Evolutionary conservation across 2,113 vertebrate genomes (phyloP).

Genomic region (Lophochroa leadbeateri): DNA sequence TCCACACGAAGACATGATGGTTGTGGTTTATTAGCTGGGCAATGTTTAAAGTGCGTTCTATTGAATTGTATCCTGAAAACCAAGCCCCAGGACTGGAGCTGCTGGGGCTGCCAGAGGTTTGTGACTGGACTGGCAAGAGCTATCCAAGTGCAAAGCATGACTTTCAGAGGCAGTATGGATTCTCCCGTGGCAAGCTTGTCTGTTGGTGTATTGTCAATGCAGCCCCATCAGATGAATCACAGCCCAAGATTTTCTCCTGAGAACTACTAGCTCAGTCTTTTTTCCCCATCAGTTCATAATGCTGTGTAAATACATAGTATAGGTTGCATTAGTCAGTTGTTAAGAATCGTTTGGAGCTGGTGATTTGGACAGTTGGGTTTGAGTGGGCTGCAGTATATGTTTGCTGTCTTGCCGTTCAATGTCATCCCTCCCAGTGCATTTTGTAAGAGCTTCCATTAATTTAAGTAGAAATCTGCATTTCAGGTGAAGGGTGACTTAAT

Average conservation of each 20-base stretch:
- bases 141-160: neutral
- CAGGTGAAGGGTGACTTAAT: conserved; percentile 37
- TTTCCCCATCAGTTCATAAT: neutral
- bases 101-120: neutral
- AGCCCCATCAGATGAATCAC: neutral
- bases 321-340: neutral
- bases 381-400: neutral
- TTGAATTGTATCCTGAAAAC: neutral
- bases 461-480: conserved; percentile 37
- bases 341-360: neutral
- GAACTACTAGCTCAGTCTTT: neutral
- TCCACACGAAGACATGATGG: neutral
- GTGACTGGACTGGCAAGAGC: neutral
- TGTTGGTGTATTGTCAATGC: neutral
- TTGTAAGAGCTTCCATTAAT: conserved; percentile 4
- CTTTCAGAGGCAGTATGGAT: neutral
- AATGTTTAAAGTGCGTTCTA: neutral
- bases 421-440: neutral
- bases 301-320: neutral
- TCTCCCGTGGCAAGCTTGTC: neutral
- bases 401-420: neutral
- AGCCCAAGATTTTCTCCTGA: neutral
- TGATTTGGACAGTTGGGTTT: neutral
- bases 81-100: neutral
- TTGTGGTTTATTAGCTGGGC: neutral